Evolutionary conservation across 2,888 invertebrate species (phyloP).

Genomic region (Zygothrica quintamaculata): DNA sequence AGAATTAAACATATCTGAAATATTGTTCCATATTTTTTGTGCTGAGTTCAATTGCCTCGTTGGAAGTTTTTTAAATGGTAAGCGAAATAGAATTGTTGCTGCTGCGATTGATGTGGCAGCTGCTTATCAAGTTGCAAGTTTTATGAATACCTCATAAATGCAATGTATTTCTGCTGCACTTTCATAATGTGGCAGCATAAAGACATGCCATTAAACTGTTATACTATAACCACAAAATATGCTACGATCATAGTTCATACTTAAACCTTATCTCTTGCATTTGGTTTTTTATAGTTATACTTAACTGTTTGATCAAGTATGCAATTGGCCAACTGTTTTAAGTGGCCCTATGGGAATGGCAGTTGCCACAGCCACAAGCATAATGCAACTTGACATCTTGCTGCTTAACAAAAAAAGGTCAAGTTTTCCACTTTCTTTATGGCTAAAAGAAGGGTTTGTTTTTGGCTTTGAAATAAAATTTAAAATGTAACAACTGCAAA

Average conservation of each 20-base stretch:
- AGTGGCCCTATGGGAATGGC: slow-evolving; percentile 13
- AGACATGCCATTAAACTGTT: not conserved
- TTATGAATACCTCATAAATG: slow-evolving; percentile 10
- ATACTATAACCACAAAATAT: not conserved
- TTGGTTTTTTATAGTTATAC: slow-evolving; percentile 12
- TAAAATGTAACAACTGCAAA: slow-evolving; percentile 49
- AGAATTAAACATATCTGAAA: slow-evolving; percentile 50
- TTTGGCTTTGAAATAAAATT: slow-evolving; percentile 41
- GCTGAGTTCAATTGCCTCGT: slow-evolving; percentile 45
- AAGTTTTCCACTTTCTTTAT: slow-evolving; percentile 14
- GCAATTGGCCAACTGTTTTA: slow-evolving; percentile 14
- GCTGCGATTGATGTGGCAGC: slow-evolving; percentile 26
- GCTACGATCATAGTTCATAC: slow-evolving; percentile 2
- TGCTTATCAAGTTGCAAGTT: slow-evolving; percentile 34
- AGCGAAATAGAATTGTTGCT: slow-evolving; percentile 28
- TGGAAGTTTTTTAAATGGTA: slow-evolving; percentile 37
- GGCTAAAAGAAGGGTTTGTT: too few relatives aligned
- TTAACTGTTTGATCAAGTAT: slow-evolving; percentile 31
- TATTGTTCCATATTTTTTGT: slow-evolving; percentile 5
- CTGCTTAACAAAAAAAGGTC: slow-evolving; percentile 44
- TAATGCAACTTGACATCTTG: slow-evolving; percentile 21
- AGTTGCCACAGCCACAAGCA: slow-evolving; percentile 1
- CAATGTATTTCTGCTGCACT: slow-evolving; percentile 18
- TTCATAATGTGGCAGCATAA: slow-evolving; percentile 1
- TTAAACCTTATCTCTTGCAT: slow-evolving; percentile 56